phyloP scores from a whole-genome alignment of 2,888 invertebrate genomes.

The Caenorhabditis sp. region DNA sequence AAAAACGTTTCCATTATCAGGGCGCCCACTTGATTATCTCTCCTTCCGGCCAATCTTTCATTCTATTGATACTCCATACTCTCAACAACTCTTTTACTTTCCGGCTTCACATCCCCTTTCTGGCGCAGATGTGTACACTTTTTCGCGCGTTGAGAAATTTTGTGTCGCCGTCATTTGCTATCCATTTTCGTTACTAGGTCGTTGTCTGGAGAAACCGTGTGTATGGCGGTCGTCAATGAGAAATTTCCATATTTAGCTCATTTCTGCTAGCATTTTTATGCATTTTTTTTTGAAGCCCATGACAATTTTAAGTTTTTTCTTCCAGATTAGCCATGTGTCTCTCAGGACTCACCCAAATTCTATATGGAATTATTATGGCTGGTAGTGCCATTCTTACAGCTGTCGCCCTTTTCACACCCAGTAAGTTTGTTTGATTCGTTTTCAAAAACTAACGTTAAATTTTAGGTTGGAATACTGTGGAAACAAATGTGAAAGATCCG shows the following conservation, averaged over 20 bases:
- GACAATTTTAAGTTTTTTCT: background rate
- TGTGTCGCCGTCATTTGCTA: slow-evolving; percentile 19
- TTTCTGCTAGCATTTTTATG: background rate
- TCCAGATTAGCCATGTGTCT: slow-evolving; percentile 54
- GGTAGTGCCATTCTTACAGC: slow-evolving; percentile 58
- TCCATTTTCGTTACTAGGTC: slow-evolving; percentile 41
- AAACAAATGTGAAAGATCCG: slow-evolving; percentile 15
- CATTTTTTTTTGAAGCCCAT: background rate
- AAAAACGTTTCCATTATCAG: too few species aligned
- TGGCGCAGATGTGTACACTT: slow-evolving; percentile 24
- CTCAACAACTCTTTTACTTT: background rate
- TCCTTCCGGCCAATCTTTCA: background rate
- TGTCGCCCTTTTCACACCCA: slow-evolving; percentile 63
- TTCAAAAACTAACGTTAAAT: too few species aligned
- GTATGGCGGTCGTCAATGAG: slow-evolving; percentile 22
- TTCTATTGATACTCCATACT: slow-evolving; percentile 1
- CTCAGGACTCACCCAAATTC: slow-evolving; percentile 63
- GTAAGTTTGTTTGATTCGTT: slow-evolving; percentile 46
- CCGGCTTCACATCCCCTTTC: slow-evolving; percentile 4
- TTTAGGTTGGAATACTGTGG: slow-evolving; percentile 52
- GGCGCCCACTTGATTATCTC: too few species aligned
- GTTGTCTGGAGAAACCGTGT: slow-evolving; percentile 37
- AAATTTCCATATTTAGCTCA: slow-evolving; percentile 32
- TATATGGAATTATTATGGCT: slow-evolving; percentile 64
- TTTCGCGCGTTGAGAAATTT: slow-evolving; percentile 36